Conservation (phyloP, 2,113 vertebrate species). For the Cairina moschata region DNA sequence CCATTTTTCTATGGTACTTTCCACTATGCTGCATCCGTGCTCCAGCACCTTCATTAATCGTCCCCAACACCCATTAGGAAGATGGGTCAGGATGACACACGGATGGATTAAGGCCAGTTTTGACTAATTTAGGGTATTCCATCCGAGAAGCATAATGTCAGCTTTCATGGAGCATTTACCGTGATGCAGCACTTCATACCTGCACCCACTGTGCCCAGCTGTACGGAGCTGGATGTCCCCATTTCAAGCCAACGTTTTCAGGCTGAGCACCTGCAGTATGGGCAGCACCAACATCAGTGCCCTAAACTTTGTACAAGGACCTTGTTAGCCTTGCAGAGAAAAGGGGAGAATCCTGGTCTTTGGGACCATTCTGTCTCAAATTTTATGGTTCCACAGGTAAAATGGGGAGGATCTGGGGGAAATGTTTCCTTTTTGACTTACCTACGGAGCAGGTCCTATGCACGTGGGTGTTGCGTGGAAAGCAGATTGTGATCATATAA, state of each 20-base stretch:
- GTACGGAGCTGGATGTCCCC: slow-evolving; percentile 21
- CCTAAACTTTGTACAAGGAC: not conserved
- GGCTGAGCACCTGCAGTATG: not conserved
- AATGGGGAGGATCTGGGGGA: not conserved
- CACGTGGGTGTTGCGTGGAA: not conserved
- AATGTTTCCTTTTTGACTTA: not conserved
- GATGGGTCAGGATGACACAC: slow-evolving; percentile 14
- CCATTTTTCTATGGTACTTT: not conserved
- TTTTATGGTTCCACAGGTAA: not conserved
- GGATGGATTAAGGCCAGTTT: slow-evolving; percentile 52
- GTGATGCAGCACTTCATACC: slow-evolving; percentile 16
- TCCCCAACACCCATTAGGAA: not conserved
- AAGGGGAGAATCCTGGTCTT: not conserved
- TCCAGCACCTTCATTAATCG: slow-evolving; percentile 29
- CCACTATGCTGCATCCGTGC: not conserved
- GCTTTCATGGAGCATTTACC: slow-evolving; percentile 13
- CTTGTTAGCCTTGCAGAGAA: not conserved
- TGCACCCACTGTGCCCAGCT: slow-evolving; percentile 39
- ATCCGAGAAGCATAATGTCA: not conserved
- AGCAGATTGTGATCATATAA: not conserved
- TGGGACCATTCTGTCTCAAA: not conserved
- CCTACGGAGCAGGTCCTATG: not conserved
- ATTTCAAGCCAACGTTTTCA: slow-evolving; percentile 8
- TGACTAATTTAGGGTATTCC: slow-evolving; percentile 31
- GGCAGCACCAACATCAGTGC: not conserved